Conservation (phyloP, 2,113 vertebrate species). For the Illadopsis cleaveri region DNA sequence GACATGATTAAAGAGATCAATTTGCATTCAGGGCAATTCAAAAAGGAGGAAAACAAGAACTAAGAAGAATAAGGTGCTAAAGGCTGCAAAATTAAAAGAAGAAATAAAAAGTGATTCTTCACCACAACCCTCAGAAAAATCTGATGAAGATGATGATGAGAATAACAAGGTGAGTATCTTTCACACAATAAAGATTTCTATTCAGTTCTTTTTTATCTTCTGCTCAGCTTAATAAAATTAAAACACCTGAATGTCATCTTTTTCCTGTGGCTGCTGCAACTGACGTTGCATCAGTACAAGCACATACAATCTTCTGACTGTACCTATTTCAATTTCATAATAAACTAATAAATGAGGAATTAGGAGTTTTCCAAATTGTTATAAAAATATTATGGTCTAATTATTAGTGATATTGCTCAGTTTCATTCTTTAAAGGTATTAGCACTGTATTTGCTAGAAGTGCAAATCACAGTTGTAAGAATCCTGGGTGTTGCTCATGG, state of each 20-base stretch:
- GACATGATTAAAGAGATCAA: neutral
- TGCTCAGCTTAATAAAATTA: neutral
- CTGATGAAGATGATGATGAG: slow-evolving; percentile 87
- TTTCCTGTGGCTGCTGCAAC: neutral
- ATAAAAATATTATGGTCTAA: neutral
- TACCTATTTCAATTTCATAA: neutral
- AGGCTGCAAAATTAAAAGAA: slow-evolving; percentile 86
- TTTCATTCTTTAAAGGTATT: neutral
- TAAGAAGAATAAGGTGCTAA: slow-evolving; percentile 89
- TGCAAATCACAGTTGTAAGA: neutral
- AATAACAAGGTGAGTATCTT: slow-evolving; percentile 70
- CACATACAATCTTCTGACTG: neutral
- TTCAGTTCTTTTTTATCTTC: neutral
- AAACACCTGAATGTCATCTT: neutral
- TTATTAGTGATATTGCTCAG: neutral
- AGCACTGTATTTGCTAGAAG: neutral
- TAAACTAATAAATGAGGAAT: neutral
- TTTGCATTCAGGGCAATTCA: slow-evolving; percentile 83
- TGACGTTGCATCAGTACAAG: neutral
- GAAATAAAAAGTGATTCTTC: slow-evolving; percentile 91
- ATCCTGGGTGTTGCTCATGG: neutral
- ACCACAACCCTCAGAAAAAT: slow-evolving; percentile 87
- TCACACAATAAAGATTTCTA: neutral
- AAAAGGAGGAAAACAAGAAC: slow-evolving; percentile 88
- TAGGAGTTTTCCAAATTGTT: neutral